A percentile compares a stretch with the other conserved stretches of the same genome.
Evolutionary conservation across 2,888 invertebrate genomes (phyloP).

Genomic region (Diarsia rubi): DNA sequence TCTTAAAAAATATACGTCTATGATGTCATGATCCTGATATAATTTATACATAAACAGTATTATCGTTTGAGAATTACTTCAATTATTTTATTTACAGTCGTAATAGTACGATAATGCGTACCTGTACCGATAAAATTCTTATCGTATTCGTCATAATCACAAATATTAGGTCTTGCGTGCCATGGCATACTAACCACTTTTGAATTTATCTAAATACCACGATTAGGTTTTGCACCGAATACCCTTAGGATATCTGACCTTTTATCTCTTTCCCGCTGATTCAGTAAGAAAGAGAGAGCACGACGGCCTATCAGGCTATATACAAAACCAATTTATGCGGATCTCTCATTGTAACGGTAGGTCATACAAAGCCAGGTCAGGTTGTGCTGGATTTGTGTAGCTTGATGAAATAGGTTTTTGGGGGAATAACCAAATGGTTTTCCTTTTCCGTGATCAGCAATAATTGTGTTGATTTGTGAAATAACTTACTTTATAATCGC

Average conservation of each 20-base stretch:
- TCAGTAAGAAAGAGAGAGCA: background rate
- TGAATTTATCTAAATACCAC: background rate
- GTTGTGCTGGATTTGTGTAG: too few relatives aligned
- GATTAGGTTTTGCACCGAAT: constrained; percentile 12
- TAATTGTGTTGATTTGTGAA: too few relatives aligned
- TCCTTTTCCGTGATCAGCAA: too few relatives aligned
- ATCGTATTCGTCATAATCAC: constrained; percentile 24
- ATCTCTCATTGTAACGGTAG: too few relatives aligned
- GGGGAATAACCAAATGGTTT: too few relatives aligned
- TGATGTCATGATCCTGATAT: constrained; percentile 15
- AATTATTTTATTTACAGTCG: constrained; percentile 18
- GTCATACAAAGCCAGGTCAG: too few relatives aligned
- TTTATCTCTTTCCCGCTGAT: too few relatives aligned
- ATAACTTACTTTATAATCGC: background rate
- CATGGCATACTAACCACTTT: constrained; percentile 17
- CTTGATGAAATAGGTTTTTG: background rate
- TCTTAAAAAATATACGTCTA: background rate
- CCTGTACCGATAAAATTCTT: constrained; percentile 31
- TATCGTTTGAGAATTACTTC: constrained; percentile 1
- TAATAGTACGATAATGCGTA: constrained; percentile 17
- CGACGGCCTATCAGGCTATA: too few relatives aligned
- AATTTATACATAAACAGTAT: background rate
- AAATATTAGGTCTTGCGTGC: constrained; percentile 4
- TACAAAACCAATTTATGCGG: too few relatives aligned
- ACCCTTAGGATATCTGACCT: background rate